A percentile compares a stretch with the other conserved stretches of the same genome.
These are phyloP conservation scores for Echinops telfairi DNA, from an alignment of 2,113 vertebrate genomes.

Conservation along the genomic window DNA sequence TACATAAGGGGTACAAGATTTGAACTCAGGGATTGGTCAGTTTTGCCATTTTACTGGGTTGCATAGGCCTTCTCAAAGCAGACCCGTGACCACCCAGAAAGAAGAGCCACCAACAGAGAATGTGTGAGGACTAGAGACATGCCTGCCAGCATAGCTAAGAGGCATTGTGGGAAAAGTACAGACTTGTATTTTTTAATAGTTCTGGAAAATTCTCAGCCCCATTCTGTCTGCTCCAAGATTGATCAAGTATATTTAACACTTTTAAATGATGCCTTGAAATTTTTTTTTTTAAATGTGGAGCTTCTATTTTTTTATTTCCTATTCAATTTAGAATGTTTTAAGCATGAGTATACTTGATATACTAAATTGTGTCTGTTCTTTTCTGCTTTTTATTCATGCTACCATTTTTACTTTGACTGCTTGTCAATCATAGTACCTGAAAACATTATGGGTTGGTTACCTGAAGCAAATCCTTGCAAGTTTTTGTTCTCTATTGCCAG, in stretches of 20 bases:
- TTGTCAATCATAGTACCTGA: conserved; percentile 2
- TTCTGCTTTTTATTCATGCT: conserved; percentile 11
- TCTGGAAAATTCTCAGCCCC: conserved; percentile 3
- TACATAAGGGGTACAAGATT: no score
- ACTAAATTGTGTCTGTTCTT: not conserved
- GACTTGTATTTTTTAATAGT: not conserved
- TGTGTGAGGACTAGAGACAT: no score
- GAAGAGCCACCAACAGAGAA: no score
- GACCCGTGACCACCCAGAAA: no score
- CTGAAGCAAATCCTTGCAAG: not conserved
- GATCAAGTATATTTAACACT: conserved; percentile 6
- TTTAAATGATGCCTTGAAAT: not conserved
- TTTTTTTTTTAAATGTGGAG: not conserved
- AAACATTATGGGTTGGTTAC: not conserved
- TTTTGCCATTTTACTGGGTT: no score
- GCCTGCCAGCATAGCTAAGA: no score
- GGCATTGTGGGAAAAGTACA: not conserved
- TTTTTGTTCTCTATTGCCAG: not conserved
- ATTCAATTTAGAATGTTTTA: not conserved
- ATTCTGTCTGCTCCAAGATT: not conserved
- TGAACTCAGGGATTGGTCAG: no score
- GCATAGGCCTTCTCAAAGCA: no score
- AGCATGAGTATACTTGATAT: not conserved
- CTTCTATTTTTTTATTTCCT: not conserved
- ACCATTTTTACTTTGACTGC: not conserved